A percentile compares a stretch with the other conserved stretches of the same genome.
These are phyloP conservation scores for Coluber constrictor DNA, from an alignment of 2,797 vertebrate genomes.

Conservation along the genomic window DNA sequence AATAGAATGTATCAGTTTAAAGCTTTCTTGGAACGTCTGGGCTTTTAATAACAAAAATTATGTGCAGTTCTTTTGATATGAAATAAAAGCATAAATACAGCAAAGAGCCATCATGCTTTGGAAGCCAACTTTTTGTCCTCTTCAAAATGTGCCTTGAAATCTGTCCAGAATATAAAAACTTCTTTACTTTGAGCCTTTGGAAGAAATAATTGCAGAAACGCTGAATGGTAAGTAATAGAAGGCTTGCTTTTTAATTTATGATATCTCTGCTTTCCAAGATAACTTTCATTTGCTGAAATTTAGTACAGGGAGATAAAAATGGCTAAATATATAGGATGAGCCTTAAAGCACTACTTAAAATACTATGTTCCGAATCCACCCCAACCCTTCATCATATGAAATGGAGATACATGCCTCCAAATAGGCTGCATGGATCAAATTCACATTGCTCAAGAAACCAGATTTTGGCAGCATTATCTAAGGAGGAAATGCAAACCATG, in stretches of 20 bases:
- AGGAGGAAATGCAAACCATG: background rate
- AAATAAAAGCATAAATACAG: background rate
- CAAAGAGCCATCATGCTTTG: background rate
- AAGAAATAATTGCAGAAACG: background rate
- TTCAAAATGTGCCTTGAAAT: background rate
- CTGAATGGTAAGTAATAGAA: background rate
- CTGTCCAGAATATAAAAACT: background rate
- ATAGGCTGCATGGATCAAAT: background rate
- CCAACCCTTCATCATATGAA: background rate
- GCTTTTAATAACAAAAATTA: background rate
- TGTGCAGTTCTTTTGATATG: background rate
- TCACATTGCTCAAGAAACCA: background rate
- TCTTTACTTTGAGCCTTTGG: background rate
- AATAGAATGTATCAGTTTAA: background rate
- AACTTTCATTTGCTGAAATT: background rate
- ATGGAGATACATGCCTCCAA: slow-evolving; percentile 8
- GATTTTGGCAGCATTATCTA: background rate
- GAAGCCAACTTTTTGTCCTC: background rate
- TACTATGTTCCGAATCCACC: background rate
- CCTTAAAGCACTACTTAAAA: background rate
- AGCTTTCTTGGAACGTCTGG: background rate
- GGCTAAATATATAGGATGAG: background rate
- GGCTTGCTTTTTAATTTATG: background rate
- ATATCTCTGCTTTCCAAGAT: slow-evolving; percentile 7
- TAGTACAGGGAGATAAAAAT: background rate